Conservation (phyloP, 2,113 vertebrate genomes). For the Dasyprocta punctata region DNA sequence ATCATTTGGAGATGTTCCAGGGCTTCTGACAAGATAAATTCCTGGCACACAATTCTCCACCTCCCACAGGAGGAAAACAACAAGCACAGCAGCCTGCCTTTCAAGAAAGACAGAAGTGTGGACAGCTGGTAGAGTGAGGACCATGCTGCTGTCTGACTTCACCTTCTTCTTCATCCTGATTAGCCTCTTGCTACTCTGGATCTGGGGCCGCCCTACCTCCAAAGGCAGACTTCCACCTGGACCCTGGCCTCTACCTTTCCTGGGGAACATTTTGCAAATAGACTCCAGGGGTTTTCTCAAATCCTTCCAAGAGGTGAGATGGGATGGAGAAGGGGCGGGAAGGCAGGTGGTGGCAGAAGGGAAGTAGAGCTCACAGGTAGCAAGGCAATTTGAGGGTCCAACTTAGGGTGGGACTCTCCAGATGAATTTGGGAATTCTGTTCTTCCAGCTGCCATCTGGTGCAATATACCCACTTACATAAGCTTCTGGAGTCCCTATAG, state of each 20-base stretch:
- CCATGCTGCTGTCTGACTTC: neutral
- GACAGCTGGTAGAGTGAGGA: neutral
- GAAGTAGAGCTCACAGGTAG: neutral
- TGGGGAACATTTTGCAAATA: constrained; percentile 47
- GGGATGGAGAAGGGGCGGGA: fast-evolving
- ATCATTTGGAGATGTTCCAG: neutral
- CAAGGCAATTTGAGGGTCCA: neutral
- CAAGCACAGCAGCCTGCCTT: neutral
- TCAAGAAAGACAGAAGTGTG: neutral
- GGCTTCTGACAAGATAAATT: neutral
- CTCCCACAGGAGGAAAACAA: neutral
- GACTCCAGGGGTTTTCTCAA: neutral
- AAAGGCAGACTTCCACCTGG: neutral
- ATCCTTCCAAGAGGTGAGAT: neutral
- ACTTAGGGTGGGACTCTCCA: neutral
- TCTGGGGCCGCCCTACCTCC: neutral
- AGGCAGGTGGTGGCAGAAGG: neutral
- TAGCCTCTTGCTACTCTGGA: neutral
- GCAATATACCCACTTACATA: neutral
- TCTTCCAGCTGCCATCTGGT: neutral
- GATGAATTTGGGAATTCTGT: neutral
- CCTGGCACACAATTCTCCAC: fast-evolving
- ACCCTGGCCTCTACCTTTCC: neutral
- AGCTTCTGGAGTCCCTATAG: neutral
- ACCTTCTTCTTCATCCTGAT: neutral